Evolutionary conservation across 2,888 invertebrate species (phyloP), one percentile per base, ranked within the genome.

Genomic region (Melolontha melolontha): DNA sequence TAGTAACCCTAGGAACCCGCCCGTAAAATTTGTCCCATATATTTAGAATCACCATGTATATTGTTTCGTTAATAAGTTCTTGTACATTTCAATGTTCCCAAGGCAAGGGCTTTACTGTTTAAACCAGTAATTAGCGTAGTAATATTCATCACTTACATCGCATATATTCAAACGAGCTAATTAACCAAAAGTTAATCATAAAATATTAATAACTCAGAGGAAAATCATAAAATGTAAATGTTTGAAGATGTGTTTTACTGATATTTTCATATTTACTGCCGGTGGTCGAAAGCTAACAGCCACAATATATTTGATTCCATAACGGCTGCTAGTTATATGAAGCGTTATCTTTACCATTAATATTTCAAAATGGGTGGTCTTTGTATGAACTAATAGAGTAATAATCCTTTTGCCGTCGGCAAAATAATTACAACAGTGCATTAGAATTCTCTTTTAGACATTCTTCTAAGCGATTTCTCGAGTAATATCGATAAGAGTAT

Each of bases 351-450:
- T 59, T 14, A 14, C 44, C 59, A 59, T 59, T 59, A 59, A 59
- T 42, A 59, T 59, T 59, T 59, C 47, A 42, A 12, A 59, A 59
- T 59, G 59, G 59, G 59, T 59, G 59, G 59, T 59, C 59, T 59
- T 59, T 59, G 59, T 59, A 14, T 40, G 44, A 42, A 27, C 44
- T 59, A 59, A 59, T 59, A 44, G 59, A 59, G 59, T 44, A 59
- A 59, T 59, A 59, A 44, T 59, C 44, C 44, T 44, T 44, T 16
- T 44, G 59, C 59, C 59, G 59, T 44, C 59, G 59, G 59, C 59
- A 29, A 44, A 59, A 59, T 59, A 59, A 59, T 59, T 59, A 59
- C 44, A 59, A 29, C 59, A 14, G 59, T 59, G 44, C 27, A 16
- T 44, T 59, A 44, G 47, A 59, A 59, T 39, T 14, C 39, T 59